Evolutionary conservation across 2,888 invertebrate species (phyloP).

Genomic region (Caenorhabditis wallacei): DNA sequence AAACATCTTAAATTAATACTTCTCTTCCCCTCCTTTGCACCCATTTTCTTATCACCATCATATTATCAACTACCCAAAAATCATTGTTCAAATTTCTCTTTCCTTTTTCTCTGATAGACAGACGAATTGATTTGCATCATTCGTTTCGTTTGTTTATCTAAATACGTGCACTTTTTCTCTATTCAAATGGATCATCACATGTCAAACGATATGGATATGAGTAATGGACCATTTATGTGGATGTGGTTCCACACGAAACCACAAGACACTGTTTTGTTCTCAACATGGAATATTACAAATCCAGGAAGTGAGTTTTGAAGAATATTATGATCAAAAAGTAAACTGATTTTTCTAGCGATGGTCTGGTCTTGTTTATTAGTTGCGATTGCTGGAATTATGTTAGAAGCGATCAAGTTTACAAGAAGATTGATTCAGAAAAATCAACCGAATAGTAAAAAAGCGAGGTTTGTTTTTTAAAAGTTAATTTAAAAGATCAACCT

Average conservation of each 20-base stretch:
- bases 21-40: constrained; percentile 1
- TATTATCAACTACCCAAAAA: constrained; percentile 22
- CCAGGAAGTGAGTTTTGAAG: constrained; percentile 70
- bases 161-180: constrained; percentile 12
- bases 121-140: constrained; percentile 47
- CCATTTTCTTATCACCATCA: constrained; percentile 22
- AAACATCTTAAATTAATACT: no score
- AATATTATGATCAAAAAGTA: not conserved
- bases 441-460: constrained; percentile 12
- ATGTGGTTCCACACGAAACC: constrained; percentile 81
- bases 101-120: constrained; percentile 12
- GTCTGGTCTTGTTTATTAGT: constrained; percentile 75
- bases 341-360: constrained; percentile 72
- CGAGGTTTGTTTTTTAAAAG: constrained; percentile 8
- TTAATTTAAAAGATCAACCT: no score
- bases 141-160: constrained; percentile 3
- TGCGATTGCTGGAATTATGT: constrained; percentile 69
- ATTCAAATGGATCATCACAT: constrained; percentile 18
- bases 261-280: constrained; percentile 80
- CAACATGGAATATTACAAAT: constrained; percentile 77
- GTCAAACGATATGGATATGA: constrained; percentile 53
- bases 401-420: constrained; percentile 77
- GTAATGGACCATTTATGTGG: constrained; percentile 76
- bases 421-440: constrained; percentile 71
- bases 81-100: constrained; percentile 37